phyloP scores from a whole-genome alignment of 2,797 vertebrate species.

The Cetoscarus ocellatus region DNA sequence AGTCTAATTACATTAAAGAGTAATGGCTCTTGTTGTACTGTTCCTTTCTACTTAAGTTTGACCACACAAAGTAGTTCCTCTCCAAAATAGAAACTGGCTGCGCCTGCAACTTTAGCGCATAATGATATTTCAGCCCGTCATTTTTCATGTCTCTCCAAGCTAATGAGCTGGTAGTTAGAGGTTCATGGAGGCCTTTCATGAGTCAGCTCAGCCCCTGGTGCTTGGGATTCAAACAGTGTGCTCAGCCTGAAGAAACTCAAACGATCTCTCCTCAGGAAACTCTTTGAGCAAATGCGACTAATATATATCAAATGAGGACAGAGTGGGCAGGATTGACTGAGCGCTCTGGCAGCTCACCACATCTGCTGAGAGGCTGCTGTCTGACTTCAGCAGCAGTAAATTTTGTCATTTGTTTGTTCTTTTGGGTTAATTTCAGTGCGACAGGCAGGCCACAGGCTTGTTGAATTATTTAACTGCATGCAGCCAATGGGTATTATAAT shows the following conservation, averaged over 20 bases:
- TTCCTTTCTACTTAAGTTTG: slow-evolving; percentile 29
- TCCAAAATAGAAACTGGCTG: slow-evolving; percentile 61
- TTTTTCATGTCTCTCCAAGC: slow-evolving; percentile 50
- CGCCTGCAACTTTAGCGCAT: slow-evolving; percentile 49
- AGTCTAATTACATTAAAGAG: slow-evolving; percentile 61
- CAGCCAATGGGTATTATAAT: slow-evolving; percentile 68
- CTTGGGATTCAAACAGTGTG: slow-evolving; percentile 37
- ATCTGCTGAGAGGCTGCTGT: slow-evolving; percentile 31
- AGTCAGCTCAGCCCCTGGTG: slow-evolving; percentile 40
- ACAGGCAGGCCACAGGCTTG: slow-evolving; percentile 57
- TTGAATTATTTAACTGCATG: slow-evolving; percentile 76
- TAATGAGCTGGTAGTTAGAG: slow-evolving; percentile 54
- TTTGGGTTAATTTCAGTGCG: slow-evolving; percentile 59
- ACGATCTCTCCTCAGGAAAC: slow-evolving; percentile 37
- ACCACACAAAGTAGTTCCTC: slow-evolving; percentile 38
- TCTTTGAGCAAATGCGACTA: slow-evolving; percentile 42
- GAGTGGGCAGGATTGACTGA: slow-evolving; percentile 33
- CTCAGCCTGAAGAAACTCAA: slow-evolving; percentile 26
- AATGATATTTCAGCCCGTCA: slow-evolving; percentile 56
- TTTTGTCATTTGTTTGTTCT: slow-evolving; percentile 27
- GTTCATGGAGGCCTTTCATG: slow-evolving; percentile 49
- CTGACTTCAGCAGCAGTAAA: slow-evolving; percentile 21
- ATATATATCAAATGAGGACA: slow-evolving; percentile 21
- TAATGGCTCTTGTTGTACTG: slow-evolving; percentile 41
- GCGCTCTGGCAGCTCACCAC: slow-evolving; percentile 31